Percentiles rank a stretch among this genome's conserved stretches.
Evolutionary conservation across 2,888 invertebrate genomes (phyloP).

Genomic region (Ophion ellenae): DNA sequence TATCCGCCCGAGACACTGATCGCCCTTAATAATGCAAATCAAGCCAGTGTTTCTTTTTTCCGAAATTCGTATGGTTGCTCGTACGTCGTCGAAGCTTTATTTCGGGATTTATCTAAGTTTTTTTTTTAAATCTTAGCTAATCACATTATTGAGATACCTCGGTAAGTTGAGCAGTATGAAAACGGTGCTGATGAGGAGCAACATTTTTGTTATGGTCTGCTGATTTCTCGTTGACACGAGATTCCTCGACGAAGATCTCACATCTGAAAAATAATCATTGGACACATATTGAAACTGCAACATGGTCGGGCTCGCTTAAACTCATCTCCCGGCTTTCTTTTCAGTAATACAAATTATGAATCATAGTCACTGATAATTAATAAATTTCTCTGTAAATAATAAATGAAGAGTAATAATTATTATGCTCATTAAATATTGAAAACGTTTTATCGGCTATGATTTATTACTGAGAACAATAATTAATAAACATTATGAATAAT

Average conservation of each 20-base stretch:
- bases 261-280: slow-evolving; percentile 78
- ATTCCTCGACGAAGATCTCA: slow-evolving; percentile 83
- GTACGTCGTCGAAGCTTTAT: not conserved
- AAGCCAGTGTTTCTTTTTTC: not conserved
- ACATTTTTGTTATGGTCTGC: slow-evolving; percentile 88
- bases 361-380: no score
- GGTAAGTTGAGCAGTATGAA: slow-evolving; percentile 88
- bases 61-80: not conserved
- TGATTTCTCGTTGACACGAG: slow-evolving; percentile 84
- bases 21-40: not conserved
- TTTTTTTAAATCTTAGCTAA: not conserved
- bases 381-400: no score
- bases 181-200: slow-evolving; percentile 87
- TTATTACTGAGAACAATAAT: no score
- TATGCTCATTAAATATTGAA: no score
- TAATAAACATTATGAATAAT: no score
- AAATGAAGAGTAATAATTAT: no score
- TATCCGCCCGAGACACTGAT: slow-evolving; percentile 4
- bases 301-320: no score
- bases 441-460: no score
- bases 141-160: slow-evolving; percentile 82
- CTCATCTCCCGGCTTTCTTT: no score
- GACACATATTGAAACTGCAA: not conserved
- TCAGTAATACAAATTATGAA: no score
- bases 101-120: not conserved